phyloP scores from a whole-genome alignment of 2,113 vertebrate genomes.

The Dendropsophus ebraccatus region DNA sequence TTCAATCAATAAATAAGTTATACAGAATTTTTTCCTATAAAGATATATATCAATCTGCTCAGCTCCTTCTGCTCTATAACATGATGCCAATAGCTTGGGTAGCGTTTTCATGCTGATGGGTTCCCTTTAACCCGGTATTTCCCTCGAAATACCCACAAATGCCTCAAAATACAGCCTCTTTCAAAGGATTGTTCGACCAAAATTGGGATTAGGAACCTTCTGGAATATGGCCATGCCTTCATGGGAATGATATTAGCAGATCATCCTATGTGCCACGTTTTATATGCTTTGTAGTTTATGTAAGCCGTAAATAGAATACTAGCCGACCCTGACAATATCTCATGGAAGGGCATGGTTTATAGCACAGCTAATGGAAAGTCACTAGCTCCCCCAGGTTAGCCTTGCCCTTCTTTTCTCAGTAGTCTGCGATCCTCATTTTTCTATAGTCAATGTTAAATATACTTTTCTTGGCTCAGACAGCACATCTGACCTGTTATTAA shows the following conservation, averaged over 20 bases:
- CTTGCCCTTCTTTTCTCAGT: background rate
- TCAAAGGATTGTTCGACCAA: no score
- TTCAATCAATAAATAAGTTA: no score
- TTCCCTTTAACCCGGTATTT: no score
- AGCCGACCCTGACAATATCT: background rate
- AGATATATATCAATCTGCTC: no score
- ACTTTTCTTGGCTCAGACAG: background rate
- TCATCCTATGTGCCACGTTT: background rate
- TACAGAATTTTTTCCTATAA: no score
- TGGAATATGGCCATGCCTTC: background rate
- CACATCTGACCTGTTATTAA: background rate
- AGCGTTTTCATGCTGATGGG: no score
- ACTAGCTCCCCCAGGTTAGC: background rate
- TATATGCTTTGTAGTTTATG: background rate
- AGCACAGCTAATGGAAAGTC: background rate
- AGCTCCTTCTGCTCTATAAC: no score
- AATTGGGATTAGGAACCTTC: no score
- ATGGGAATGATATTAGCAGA: background rate
- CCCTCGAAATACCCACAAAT: no score
- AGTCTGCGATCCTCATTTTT: background rate
- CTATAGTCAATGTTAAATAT: background rate
- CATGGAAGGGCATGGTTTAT: background rate
- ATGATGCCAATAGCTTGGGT: no score
- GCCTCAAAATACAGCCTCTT: no score
- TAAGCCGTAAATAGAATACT: background rate